Base-by-base conservation (phyloP, 2,888 invertebrate species). In the Uloborus plumipes region DNA sequence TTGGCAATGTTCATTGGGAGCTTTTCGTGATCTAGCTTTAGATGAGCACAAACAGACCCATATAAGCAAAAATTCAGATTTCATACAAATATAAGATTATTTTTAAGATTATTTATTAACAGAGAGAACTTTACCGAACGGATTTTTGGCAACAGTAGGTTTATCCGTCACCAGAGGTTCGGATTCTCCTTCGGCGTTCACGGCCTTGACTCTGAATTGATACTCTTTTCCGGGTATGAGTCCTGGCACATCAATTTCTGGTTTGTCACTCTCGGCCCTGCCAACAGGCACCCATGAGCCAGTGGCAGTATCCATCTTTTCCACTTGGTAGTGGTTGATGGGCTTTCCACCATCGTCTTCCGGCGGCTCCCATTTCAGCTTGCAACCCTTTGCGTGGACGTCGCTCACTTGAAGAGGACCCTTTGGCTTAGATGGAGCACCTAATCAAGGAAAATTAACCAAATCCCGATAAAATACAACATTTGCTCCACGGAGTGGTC, bases 231-330 rank as follows among this genome's bases (percentile, higher is more conserved):
- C 91, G 74, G 90, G 90, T 84, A 89, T 89, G 16, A 91, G 88
- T 47, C 89, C 89, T 83, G 90, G 90, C 14, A 90, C 90, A 18
- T 88, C 88, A 85, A 90, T 89, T 85, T 89, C 92, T 7, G 90
- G 88, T 71, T 89, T 89, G 61, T 87, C 86, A 0, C 95, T 94
- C 20, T 86, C 86, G n/a, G 85, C 86, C 86, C 94, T 93, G 82
- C 97, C 97, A 73, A 97, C 95, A 39, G 97, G 97, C 83, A 95
- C 94, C 97, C 96, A 98, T 86, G 95, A 92, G 18, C 97, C 97
- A 64, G 96, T 96, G 0, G 93, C 93, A 85, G 94, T 94, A 89
- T 99, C 98, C 85, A 97, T 91, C 89, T 98, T 98, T 89, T 98
- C 99, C 0, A 99, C 94, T 85, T 94, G 93, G 88, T 98, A 98